phyloP scores from a whole-genome alignment of 2,888 invertebrate species.

The Gymnosoma rotundatum region DNA sequence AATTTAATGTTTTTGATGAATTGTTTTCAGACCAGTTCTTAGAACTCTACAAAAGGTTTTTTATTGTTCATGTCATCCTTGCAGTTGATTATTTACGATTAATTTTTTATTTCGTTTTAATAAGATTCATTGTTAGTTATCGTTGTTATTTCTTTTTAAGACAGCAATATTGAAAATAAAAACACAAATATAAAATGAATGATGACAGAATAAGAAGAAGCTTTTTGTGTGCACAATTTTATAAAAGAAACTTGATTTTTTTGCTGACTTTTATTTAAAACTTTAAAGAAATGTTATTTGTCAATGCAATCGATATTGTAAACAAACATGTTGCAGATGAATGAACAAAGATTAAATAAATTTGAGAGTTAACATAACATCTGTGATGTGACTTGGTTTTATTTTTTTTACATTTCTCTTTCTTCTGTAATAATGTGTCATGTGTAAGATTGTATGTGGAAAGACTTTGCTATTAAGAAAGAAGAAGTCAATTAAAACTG shows the following conservation, averaged over 20 bases:
- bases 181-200: too few species aligned
- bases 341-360: slow-evolving; percentile 5
- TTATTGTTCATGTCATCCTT: neutral
- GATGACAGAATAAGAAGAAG: too few species aligned
- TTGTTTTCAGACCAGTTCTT: neutral
- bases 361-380: neutral
- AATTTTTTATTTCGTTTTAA: neutral
- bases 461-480: too few species aligned
- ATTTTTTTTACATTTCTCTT: neutral
- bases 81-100: slow-evolving; percentile 22
- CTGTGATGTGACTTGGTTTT: too few species aligned
- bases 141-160: slow-evolving; percentile 37
- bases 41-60: neutral
- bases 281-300: too few species aligned
- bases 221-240: too few species aligned
- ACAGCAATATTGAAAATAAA: neutral
- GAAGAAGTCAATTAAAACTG: neutral
- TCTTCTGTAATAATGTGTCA: neutral
- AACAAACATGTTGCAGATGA: neutral
- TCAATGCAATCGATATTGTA: too few species aligned
- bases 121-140: neutral
- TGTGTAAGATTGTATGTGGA: neutral
- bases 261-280: too few species aligned
- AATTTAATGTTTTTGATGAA: neutral
- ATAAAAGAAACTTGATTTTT: too few species aligned